phyloP scores from a whole-genome alignment of 2,888 invertebrate genomes.

The Mamestra brassicae region DNA sequence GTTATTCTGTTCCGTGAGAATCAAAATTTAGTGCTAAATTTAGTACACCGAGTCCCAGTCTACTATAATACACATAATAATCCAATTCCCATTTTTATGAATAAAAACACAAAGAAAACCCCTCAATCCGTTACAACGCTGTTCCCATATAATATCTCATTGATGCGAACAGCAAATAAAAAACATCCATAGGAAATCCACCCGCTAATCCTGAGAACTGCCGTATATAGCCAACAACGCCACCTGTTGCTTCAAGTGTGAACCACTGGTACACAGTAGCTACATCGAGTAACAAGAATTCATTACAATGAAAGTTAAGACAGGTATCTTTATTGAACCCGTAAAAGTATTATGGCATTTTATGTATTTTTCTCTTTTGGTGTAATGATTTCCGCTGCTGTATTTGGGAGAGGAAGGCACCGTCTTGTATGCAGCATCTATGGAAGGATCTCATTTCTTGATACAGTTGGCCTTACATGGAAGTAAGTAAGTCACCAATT shows the following conservation, averaged over 20 bases:
- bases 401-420: background rate
- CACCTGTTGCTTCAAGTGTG: conserved; percentile 58
- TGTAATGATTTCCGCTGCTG: conserved; percentile 40
- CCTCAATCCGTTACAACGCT: background rate
- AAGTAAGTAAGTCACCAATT: background rate
- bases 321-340: conserved; percentile 25
- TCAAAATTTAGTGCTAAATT: background rate
- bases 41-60: too few relatives aligned
- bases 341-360: conserved; percentile 26
- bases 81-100: background rate
- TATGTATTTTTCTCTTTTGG: conserved; percentile 14
- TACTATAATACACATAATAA: background rate
- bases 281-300: conserved; percentile 39
- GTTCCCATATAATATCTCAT: conserved; percentile 30
- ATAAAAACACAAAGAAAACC: background rate
- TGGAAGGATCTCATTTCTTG: background rate
- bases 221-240: conserved; percentile 41
- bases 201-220: conserved; percentile 55
- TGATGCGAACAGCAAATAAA: conserved; percentile 34
- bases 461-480: background rate
- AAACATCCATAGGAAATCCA: conserved; percentile 51
- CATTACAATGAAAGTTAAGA: conserved; percentile 37
- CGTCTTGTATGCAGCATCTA: background rate
- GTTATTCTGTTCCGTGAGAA: background rate
- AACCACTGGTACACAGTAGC: conserved; percentile 49